A percentile compares a stretch with the other conserved stretches of the same genome.
Evolutionary conservation across 2,113 vertebrate genomes (phyloP).

Genomic region (Pterocles gutturalis): DNA sequence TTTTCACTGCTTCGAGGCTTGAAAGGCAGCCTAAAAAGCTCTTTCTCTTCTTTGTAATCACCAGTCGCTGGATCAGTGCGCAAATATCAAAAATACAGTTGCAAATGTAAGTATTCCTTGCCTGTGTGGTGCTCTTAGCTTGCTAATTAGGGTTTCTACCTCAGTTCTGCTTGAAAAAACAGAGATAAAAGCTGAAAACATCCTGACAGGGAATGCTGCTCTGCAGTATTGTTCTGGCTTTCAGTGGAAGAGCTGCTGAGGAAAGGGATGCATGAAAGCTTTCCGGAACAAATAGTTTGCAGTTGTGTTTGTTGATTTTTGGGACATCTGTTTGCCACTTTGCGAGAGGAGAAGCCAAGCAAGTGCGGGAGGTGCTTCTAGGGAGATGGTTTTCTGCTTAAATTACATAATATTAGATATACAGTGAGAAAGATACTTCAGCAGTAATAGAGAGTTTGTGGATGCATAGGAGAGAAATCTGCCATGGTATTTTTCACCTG

Average conservation of each 20-base stretch:
- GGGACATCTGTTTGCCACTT: background rate
- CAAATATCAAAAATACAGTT: constrained; percentile 15
- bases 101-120: constrained; percentile 77
- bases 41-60: constrained; percentile 20
- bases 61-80: constrained; percentile 26
- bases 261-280: background rate
- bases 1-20: constrained; percentile 27
- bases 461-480: background rate
- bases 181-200: constrained; percentile 53
- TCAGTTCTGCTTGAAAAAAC: constrained; percentile 20
- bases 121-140: background rate
- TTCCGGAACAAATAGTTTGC: background rate
- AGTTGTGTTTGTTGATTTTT: constrained; percentile 12
- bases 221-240: constrained; percentile 43
- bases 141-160: background rate
- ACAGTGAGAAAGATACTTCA: background rate
- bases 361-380: background rate
- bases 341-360: background rate
- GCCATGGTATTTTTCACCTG: constrained; percentile 1
- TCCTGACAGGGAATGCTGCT: constrained; percentile 16
- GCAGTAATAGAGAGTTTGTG: background rate
- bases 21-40: constrained; percentile 37
- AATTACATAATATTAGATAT: background rate
- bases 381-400: background rate
- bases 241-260: background rate